These are phyloP conservation scores for Polyommatus iphigenia DNA, from an alignment of 2,888 invertebrate genomes.

Conservation along the genomic window DNA sequence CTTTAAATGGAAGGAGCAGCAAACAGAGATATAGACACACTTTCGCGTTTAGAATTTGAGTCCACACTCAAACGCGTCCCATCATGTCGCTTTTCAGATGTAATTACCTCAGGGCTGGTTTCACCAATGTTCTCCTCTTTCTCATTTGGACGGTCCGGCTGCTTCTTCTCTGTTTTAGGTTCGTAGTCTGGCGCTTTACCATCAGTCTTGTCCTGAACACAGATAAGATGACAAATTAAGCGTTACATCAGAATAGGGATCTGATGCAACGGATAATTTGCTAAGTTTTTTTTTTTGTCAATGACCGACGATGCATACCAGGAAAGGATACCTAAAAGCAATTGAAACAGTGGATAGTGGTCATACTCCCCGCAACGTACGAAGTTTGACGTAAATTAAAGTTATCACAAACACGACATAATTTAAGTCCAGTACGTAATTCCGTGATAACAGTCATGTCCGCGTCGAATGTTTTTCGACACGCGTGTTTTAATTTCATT, in stretches of 20 bases:
- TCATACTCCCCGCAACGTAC: no score
- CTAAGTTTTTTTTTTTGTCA: neutral
- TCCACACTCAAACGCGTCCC: no score
- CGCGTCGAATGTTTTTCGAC: neutral
- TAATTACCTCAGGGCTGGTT: conserved; percentile 60
- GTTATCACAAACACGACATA: neutral
- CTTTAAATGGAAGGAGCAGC: no score
- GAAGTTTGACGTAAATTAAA: neutral
- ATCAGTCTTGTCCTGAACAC: conserved; percentile 53
- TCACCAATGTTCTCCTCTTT: conserved; percentile 64
- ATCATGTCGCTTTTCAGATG: no score
- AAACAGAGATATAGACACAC: no score
- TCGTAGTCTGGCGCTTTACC: conserved; percentile 55
- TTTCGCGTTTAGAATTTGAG: no score
- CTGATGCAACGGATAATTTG: no score
- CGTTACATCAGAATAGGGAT: no score
- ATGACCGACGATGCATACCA: neutral
- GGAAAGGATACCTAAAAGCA: neutral
- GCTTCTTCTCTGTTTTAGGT: conserved; percentile 53
- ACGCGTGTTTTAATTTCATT: neutral
- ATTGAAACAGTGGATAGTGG: neutral
- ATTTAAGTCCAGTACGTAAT: neutral
- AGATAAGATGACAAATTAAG: no score
- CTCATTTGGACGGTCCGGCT: conserved; percentile 53
- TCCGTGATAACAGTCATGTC: neutral